Conservation (phyloP, 2,888 invertebrate genomes). For the Sialis lutaria region DNA sequence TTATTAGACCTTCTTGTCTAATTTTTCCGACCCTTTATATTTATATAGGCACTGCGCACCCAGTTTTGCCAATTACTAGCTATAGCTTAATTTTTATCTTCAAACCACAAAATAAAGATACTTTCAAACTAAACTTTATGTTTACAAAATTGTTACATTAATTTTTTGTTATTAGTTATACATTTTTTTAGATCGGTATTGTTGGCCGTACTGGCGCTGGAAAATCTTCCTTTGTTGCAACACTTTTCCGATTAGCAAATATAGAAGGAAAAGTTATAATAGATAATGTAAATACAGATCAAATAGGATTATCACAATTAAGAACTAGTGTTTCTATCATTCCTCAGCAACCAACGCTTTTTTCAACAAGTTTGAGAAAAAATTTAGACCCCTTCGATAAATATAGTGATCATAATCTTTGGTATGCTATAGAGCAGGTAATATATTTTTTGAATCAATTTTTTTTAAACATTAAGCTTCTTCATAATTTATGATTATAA, state of each 20-base stretch:
- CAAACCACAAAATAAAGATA: no score
- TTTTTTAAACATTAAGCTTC: no score
- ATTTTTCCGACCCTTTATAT: no score
- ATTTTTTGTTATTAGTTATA: no score
- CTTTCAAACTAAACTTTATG: no score
- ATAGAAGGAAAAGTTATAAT: constrained; percentile 60
- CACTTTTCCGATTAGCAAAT: constrained; percentile 67
- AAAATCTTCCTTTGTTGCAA: constrained; percentile 66
- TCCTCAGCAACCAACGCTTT: constrained; percentile 81
- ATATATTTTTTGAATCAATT: no score
- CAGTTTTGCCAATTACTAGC: no score
- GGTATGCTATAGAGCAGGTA: constrained; percentile 55
- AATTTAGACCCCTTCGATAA: constrained; percentile 74
- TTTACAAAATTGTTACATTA: no score
- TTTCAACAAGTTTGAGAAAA: constrained; percentile 65
- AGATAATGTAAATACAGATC: constrained; percentile 52
- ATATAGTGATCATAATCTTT: constrained; percentile 51
- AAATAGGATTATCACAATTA: constrained; percentile 60
- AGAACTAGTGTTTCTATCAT: constrained; percentile 76
- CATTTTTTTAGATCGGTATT: constrained; percentile 46
- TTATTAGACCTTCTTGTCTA: no score
- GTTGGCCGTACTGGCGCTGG: constrained; percentile 83
- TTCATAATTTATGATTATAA: no score
- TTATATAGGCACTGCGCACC: no score
- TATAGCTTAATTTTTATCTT: no score